These are phyloP conservation scores for Nothura maculosa DNA, from an alignment of 2,797 vertebrate genomes.

Conservation along the genomic window DNA sequence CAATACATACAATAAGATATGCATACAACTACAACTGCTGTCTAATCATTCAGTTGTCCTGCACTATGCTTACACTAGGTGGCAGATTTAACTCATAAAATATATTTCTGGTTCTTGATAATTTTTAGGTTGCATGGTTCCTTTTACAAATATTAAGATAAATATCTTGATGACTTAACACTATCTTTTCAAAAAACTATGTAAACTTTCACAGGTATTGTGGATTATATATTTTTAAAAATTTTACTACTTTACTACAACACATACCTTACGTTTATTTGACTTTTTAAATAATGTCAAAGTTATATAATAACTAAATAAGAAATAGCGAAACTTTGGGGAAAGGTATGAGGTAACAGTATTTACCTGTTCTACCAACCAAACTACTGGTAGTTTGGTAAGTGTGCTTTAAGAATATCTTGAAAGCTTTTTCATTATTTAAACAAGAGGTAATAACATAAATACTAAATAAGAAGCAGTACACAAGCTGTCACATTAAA, in stretches of 20 bases:
- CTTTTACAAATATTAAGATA: not conserved
- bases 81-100: constrained; percentile 25
- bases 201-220: not conserved
- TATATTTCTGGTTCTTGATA: not conserved
- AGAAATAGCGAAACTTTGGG: not conserved
- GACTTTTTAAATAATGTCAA: not conserved
- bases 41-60: not conserved
- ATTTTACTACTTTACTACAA: not conserved
- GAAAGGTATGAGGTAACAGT: not conserved
- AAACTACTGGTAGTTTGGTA: not conserved
- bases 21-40: not conserved
- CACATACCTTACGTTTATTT: fast-evolving
- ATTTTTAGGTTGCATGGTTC: not conserved
- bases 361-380: not conserved
- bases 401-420: not conserved
- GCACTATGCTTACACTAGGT: constrained; percentile 24
- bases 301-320: not conserved
- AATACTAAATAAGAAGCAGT: not conserved
- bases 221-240: not conserved
- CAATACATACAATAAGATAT: fast-evolving
- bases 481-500: not conserved
- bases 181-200: not conserved
- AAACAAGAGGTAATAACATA: not conserved
- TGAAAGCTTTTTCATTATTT: fast-evolving
- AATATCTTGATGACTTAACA: not conserved